These are phyloP conservation scores for Labia minor DNA, from an alignment of 2,888 invertebrate genomes.

Conservation along the genomic window DNA sequence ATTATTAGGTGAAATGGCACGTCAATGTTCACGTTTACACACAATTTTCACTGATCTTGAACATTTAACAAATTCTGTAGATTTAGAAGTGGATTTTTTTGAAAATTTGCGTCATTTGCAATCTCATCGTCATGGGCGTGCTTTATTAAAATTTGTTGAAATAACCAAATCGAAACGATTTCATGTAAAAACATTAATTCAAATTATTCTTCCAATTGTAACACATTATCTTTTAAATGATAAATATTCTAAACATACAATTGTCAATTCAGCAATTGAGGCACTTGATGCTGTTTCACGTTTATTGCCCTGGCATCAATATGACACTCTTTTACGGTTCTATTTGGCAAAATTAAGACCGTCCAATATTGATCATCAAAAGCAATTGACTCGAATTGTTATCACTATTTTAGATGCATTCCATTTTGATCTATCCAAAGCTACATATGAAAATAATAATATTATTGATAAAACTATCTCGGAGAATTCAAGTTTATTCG, in stretches of 20 bases:
- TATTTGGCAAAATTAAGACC: slow-evolving; percentile 67
- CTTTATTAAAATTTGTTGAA: slow-evolving; percentile 50
- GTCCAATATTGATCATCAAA: slow-evolving; percentile 60
- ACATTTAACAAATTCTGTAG: slow-evolving; percentile 54
- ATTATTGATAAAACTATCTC: too few species aligned
- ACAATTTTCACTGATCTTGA: slow-evolving; percentile 59
- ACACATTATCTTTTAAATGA: slow-evolving; percentile 69
- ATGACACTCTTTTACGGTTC: slow-evolving; percentile 67
- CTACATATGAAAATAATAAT: too few species aligned
- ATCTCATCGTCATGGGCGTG: slow-evolving; percentile 72
- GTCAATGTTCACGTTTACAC: slow-evolving; percentile 59
- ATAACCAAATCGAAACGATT: slow-evolving; percentile 49
- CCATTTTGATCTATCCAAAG: slow-evolving; percentile 75
- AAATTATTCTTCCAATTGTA: slow-evolving; percentile 76
- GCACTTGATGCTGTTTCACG: slow-evolving; percentile 62
- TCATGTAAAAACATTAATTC: slow-evolving; percentile 53
- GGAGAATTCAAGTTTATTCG: too few species aligned
- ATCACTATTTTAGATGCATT: slow-evolving; percentile 78
- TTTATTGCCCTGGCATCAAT: slow-evolving; percentile 80
- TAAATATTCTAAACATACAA: slow-evolving; percentile 61
- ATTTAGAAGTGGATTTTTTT: slow-evolving; percentile 86
- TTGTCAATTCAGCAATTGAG: slow-evolving; percentile 78
- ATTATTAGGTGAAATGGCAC: slow-evolving; percentile 62
- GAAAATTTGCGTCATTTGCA: slow-evolving; percentile 85
- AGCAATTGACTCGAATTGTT: slow-evolving; percentile 65